Base-by-base conservation (phyloP, 2,113 vertebrate species). In the Ahaetulla prasina region DNA sequence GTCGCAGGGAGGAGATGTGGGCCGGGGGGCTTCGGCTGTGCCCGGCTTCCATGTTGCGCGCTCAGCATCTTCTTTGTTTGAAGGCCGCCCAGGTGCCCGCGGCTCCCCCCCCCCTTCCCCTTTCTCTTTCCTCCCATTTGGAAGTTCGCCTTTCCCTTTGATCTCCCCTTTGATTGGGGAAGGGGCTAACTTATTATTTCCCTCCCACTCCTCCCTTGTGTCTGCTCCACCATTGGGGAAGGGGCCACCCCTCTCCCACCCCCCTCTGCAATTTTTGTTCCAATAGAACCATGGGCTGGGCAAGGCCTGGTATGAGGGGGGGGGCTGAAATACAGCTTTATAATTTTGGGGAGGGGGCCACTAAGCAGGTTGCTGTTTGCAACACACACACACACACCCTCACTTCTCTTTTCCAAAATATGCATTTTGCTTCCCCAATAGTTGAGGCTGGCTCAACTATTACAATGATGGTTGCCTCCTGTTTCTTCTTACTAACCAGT, bases 1-100 rank as follows among this genome's bases (percentile, higher is more conserved):
- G 89, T 30, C 14, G 20, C 89, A 93, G 92, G 93, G 92, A 53
- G 30, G 90, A 68, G 91, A 90, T 22, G 8, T 20, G 92, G 93
- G 95, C 92, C 92, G 94, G 93, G 94, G 94, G 63, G 30, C 63
- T 35, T 74, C 63, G 30, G 63, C 12, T 30, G 60, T 63, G 60
- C 88, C 39, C 27, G 85, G 52, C 90, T 88, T 88, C 35, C 27
- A 53, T 85, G 45, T 39, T 35, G 88, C 50, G 57, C 86, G 91
- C 60, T 92, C 60, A 80, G 86, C 60, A 88, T 92, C 91, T 88
- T 87, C 91, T 92, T 92, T 92, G 91, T 92, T 39, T 84, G 22
- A 25, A 45, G 39, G 91, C 60, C 86, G 43, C 14, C 52, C 87
- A 92, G 91, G 91, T 88, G 39, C 43, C 57, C 60, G 57, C n/a